phyloP scores from a whole-genome alignment of 2,888 invertebrate species.

The Morpho helenor region DNA sequence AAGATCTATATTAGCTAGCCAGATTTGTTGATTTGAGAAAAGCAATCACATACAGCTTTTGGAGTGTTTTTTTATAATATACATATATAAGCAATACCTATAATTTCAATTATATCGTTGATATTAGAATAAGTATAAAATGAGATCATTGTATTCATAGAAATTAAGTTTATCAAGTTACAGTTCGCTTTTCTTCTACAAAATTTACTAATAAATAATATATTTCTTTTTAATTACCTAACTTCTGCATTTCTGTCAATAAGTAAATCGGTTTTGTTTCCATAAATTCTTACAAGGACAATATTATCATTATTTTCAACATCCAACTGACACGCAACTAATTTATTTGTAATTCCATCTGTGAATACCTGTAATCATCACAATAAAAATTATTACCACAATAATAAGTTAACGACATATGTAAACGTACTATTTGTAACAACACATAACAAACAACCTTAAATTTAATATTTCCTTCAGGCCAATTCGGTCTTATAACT shows the following conservation, averaged over 20 bases:
- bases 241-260: conserved; percentile 93
- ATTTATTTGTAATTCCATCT: conserved; percentile 95
- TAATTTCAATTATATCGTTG: too few relatives aligned
- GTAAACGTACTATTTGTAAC: not conserved
- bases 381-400: conserved; percentile 5
- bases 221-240: conserved; percentile 50
- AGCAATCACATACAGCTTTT: too few relatives aligned
- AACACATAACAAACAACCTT: conserved; percentile 77
- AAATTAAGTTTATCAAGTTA: too few relatives aligned
- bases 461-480: conserved; percentile 80
- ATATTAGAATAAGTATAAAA: too few relatives aligned
- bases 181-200: too few relatives aligned
- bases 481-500: conserved; percentile 86
- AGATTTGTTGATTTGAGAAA: too few relatives aligned
- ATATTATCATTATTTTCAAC: conserved; percentile 72
- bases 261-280: conserved; percentile 94
- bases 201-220: not conserved
- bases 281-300: conserved; percentile 93
- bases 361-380: conserved; percentile 86
- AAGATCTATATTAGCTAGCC: not conserved
- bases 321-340: conserved; percentile 86
- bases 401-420: not conserved
- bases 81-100: not conserved
- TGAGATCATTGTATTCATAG: too few relatives aligned
- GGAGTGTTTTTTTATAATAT: too few relatives aligned